Evolutionary conservation across 2,888 invertebrate genomes (phyloP), one percentile per base, ranked within the genome.

Genomic region (Ceraclea dissimilis): DNA sequence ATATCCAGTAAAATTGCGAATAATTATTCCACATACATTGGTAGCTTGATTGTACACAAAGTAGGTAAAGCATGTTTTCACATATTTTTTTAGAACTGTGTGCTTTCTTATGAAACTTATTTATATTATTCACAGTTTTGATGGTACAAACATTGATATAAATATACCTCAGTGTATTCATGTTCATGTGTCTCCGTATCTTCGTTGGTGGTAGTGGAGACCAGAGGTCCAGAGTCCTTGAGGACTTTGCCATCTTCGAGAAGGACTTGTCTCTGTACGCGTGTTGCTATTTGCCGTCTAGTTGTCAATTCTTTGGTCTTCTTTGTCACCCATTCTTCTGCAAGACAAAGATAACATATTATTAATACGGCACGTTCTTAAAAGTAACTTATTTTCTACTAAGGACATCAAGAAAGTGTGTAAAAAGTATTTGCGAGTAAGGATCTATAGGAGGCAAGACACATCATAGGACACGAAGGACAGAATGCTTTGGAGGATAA

Each of bases 261-360:
- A 62, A 92, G 84, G 60, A 93, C 82, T 74, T 93, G 91, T 46
- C 93, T 80, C 72, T 93, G 91, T 44, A 93, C 91, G 63, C 93
- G 77, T 46, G 93, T 93, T 68, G 93, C 93, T 66, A 93, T 93
- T 76, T 93, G 93, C 63, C 90, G 84, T 57, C 90, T 92, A 63
- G 92, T 93, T 64, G 89, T 89, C 68, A 92, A 83, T 74, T 93
- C 93, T 65, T 88, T 89, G 74, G 90, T 91, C 75, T 90, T 90
- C 70, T 89, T 86, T 66, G 90, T 92, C 72, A 92, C 85, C 90
- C 91, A 91, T 86, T 93, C 93, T 78, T 93, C 93, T 93, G 82
- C 56, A 79, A 80, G 17, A 10, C 4, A 16, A 49, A 39, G 22
- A 51, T n/a, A 20, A n/a, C n/a, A n/a, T n/a, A n/a, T n/a, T n/a